These are phyloP conservation scores for Armadillidium nasatum DNA, from an alignment of 1,140 invertebrate genomes.

Conservation along the genomic window DNA sequence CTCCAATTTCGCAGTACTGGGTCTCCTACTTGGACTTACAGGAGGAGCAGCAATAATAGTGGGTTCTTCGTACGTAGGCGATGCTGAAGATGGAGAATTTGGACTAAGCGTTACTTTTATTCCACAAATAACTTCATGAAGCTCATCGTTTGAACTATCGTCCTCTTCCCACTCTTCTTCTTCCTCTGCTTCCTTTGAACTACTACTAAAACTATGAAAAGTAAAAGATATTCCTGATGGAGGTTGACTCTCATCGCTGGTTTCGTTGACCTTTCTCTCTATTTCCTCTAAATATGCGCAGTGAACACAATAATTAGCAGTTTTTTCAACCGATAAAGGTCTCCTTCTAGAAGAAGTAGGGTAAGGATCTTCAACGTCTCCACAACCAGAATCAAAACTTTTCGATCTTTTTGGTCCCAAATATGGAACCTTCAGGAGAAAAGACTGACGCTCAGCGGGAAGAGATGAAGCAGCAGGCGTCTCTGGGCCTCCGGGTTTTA, in stretches of 20 bases:
- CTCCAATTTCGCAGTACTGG: constrained; percentile 52
- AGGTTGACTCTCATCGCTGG: constrained; percentile 21
- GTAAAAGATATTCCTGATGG: constrained; percentile 30
- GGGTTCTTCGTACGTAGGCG: constrained; percentile 48
- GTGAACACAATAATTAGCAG: constrained; percentile 44
- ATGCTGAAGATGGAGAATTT: constrained; percentile 52
- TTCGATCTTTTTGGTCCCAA: constrained; percentile 62
- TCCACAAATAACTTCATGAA: constrained; percentile 49
- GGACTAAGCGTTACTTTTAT: constrained; percentile 67
- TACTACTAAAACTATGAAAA: constrained; percentile 31
- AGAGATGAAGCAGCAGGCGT: constrained; percentile 48
- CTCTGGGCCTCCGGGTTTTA: constrained; percentile 61
- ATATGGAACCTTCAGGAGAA: constrained; percentile 45
- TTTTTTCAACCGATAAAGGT: constrained; percentile 51
- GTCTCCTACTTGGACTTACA: constrained; percentile 38
- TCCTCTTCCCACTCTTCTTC: constrained; percentile 39
- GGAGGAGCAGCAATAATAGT: constrained; percentile 27
- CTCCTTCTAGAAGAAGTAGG: constrained; percentile 63
- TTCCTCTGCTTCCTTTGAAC: constrained; percentile 36
- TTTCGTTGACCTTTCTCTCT: constrained; percentile 5
- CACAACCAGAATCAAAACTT: constrained; percentile 68
- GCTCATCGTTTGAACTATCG: constrained; percentile 42
- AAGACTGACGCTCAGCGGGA: constrained; percentile 41
- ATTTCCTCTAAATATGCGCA: constrained; percentile 45
- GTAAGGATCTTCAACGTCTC: constrained; percentile 50